Evolutionary conservation across 2,113 vertebrate species (phyloP).

Genomic region (Catharus fuscescens): DNA sequence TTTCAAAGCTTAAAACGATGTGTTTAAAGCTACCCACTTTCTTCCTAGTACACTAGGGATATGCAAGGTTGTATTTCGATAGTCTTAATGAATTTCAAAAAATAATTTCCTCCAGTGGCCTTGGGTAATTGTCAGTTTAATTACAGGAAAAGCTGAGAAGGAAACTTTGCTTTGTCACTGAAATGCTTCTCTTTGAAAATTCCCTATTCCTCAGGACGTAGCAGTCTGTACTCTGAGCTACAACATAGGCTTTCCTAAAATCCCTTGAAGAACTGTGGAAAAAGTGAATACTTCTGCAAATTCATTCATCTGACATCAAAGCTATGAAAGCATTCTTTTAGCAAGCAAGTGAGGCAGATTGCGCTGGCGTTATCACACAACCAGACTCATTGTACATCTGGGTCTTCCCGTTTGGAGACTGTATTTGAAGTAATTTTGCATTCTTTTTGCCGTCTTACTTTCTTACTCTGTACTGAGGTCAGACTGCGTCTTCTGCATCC

Average conservation of each 20-base stretch:
- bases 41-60: conserved; percentile 23
- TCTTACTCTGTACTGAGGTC: neutral
- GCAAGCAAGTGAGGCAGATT: conserved; percentile 1
- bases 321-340: conserved; percentile 40
- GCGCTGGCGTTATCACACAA: neutral
- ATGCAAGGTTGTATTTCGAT: neutral
- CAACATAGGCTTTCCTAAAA: neutral
- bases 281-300: conserved; percentile 45
- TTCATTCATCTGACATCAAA: conserved; percentile 60
- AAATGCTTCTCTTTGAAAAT: conserved; percentile 9
- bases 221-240: neutral
- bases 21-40: conserved; percentile 7
- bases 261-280: conserved; percentile 34
- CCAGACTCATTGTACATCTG: conserved; percentile 15
- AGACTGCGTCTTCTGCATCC: conserved; percentile 5
- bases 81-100: conserved; percentile 48
- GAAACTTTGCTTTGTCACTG: conserved; percentile 40
- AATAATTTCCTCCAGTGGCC: conserved; percentile 36
- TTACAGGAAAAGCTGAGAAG: conserved; percentile 32
- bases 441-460: neutral
- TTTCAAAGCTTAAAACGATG: neutral
- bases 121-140: conserved; percentile 57
- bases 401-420: neutral
- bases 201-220: neutral
- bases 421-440: conserved; percentile 37